Evolutionary conservation across 2,888 invertebrate genomes (phyloP), one percentile per base, ranked within the genome.

Genomic region (Tillus elongatus): DNA sequence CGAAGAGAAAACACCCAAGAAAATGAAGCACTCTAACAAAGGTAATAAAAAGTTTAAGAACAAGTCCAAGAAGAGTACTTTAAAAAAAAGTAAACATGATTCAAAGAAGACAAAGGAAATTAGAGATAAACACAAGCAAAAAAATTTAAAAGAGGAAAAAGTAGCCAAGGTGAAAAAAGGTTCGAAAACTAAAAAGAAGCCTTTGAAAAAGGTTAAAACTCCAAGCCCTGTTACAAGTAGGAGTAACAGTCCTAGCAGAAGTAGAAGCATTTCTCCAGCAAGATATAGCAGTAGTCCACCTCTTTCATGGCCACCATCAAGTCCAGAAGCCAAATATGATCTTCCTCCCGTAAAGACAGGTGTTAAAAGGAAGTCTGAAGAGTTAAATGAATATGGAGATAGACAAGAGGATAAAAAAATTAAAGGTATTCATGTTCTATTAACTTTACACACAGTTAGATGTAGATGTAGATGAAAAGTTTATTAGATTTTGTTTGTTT

Each of bases 261-360:
- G 47, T 32, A 46, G 52, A 35, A 56, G 58, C 43, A 44, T 45
- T 6, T 52, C 54, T 6, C 46, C 46, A 11, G 50, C 52, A 16
- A 57, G 58, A 35, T 50, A 52, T 45, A 51, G 56, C 26, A 58
- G 57, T 37, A 63, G 60, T 41, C 62, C 63, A 8, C 61, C 63
- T n/a, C 57, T 58, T 6, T 60, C 61, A 3, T 56, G 56, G 53
- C 54, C 54, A 3, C 58, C 63, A 24, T 59, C 61, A 2, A 61
- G 60, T 42, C 62, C 63, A 1, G 63, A 63, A 29, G 6, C 30
- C 6, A 10, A 10, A 29, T n/a, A n/a, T n/a, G n/a, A n/a, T n/a
- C n/a, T n/a, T n/a, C n/a, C n/a, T n/a, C n/a, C n/a, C n/a, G n/a
- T n/a, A n/a, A n/a, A n/a, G n/a, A n/a, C n/a, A n/a, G n/a, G n/a